Percentiles rank a stretch among this genome's conserved stretches.
These are phyloP conservation scores for Gasteruption jaculator DNA, from an alignment of 2,888 invertebrate species.

Conservation along the genomic window DNA sequence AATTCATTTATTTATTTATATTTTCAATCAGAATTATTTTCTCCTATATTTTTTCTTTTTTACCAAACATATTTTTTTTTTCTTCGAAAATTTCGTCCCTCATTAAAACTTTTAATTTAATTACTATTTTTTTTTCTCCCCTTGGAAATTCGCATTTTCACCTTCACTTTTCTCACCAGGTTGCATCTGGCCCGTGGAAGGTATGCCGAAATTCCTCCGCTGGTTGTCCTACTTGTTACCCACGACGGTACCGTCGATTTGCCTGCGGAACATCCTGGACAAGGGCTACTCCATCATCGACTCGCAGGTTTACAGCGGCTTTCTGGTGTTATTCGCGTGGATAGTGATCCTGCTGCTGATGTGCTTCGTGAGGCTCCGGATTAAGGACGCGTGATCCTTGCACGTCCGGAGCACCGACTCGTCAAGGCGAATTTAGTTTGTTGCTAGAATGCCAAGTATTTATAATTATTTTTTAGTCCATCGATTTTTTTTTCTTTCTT, in stretches of 20 bases:
- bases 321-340: constrained; percentile 66
- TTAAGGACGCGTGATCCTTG: constrained; percentile 34
- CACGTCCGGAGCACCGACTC: too few relatives aligned
- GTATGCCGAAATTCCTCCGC: constrained; percentile 61
- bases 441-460: too few relatives aligned
- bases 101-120: too few relatives aligned
- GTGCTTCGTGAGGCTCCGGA: constrained; percentile 56
- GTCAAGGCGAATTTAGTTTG: too few relatives aligned
- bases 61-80: constrained; percentile 9
- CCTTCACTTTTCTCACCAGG: too few relatives aligned
- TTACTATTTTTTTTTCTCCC: too few relatives aligned
- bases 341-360: constrained; percentile 57
- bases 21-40: constrained; percentile 1
- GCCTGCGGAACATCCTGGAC: constrained; percentile 71
- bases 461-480: too few relatives aligned
- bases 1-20: background rate
- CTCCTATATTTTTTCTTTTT: too few relatives aligned
- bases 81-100: background rate
- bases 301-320: constrained; percentile 69
- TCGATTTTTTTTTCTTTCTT: too few relatives aligned
- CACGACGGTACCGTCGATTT: constrained; percentile 73
- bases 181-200: constrained; percentile 68
- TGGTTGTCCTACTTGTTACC: constrained; percentile 67
- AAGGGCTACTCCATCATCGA: constrained; percentile 70
- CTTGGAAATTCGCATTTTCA: too few relatives aligned